These are phyloP conservation scores for Chamaetylas fuelleborni DNA, from an alignment of 2,113 vertebrate species.

Conservation along the genomic window DNA sequence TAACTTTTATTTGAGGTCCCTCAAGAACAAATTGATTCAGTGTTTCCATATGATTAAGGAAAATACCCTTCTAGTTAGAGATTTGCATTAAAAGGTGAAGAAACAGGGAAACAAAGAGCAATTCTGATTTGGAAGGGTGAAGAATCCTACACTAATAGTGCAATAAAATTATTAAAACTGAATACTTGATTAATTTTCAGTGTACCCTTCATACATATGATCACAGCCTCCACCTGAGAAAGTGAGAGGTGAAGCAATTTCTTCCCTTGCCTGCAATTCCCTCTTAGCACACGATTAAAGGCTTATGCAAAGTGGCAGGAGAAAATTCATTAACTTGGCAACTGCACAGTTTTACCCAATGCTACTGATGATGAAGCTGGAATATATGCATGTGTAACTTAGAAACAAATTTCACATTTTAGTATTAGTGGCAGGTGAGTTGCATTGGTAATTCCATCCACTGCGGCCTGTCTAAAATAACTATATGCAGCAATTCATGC, in stretches of 20 bases:
- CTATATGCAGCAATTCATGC: constrained; percentile 23
- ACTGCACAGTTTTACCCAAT: neutral
- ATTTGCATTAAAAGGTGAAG: constrained; percentile 7
- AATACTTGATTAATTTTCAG: neutral
- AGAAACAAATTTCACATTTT: constrained; percentile 39
- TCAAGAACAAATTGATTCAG: constrained; percentile 52
- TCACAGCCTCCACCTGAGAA: neutral
- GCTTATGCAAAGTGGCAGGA: neutral
- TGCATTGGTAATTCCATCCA: constrained; percentile 8
- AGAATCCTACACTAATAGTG: neutral
- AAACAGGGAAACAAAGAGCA: neutral
- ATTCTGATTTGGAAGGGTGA: neutral
- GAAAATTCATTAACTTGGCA: constrained; percentile 14
- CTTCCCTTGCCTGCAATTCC: neutral
- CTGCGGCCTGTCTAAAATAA: constrained; percentile 28
- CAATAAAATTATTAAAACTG: neutral
- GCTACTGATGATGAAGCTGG: neutral
- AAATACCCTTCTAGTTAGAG: neutral
- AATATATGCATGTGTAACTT: neutral
- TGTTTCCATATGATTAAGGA: constrained; percentile 57
- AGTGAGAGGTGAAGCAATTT: neutral
- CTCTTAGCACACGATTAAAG: neutral
- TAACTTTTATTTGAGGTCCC: constrained; percentile 44
- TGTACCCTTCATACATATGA: neutral
- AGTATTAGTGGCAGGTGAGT: constrained; percentile 18